Base-by-base conservation (phyloP, 2,888 invertebrate genomes). In the Micropterix aruncella region DNA sequence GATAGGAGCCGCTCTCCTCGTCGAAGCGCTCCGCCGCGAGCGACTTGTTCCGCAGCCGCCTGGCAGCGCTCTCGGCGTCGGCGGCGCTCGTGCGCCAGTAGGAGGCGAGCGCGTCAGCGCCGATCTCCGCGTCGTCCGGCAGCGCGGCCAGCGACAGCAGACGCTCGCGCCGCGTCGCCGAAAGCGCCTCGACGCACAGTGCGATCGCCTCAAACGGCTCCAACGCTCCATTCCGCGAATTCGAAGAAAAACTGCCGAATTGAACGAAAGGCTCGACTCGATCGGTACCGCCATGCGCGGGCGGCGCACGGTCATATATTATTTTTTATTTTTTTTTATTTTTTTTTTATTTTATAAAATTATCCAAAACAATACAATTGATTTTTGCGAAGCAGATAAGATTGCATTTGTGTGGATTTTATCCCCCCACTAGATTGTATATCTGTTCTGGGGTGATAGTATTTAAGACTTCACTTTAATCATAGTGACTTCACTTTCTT, bases 81-180 rank as follows among this genome's bases (percentile, higher is more conserved):
- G 52, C 46, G 0, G 59, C 52, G 2, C 60, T 57, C 50, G 56
- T 63, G 40, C 62, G 60, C 68, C 70, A 68, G 2, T 70, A 51
- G 44, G 65, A 66, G 47, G 62, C 60, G 2, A 67, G 55, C 15
- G 79, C 79, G 56, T 70, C 63, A 3, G 74, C 69, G 17, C 75
- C 74, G 19, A 82, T 73, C 56, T 83, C 81, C 1, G 81, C 78
- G 52, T 83, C 83, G 57, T 81, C 76, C 2, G 76, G 75, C 52
- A 85, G 73, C 17, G 84, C 70, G 16, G 76, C 76, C 42, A 85
- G 73, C 55, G 74, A 74, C 52, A 73, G 68, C 57, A 77, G 83
- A n/a, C 70, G 61, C 2, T 65, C 57, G 18, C 67, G 61, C 7
- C 73, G 60, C 37, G 69, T 57, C 1, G 63, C 54, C 44, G 66